Base-by-base conservation (phyloP, 2,797 vertebrate species). In the Coilia nasus region DNA sequence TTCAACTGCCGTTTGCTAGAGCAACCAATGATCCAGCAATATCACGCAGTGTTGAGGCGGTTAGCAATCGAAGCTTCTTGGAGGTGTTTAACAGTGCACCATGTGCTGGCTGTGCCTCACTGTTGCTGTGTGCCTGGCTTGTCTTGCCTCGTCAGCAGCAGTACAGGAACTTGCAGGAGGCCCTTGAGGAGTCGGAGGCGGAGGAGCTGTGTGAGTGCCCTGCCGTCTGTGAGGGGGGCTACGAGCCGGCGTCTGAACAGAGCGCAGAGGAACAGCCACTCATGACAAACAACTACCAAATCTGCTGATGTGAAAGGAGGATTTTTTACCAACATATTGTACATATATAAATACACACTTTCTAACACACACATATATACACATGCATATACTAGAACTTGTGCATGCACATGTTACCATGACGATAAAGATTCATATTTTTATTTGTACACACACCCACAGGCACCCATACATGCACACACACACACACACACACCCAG, bases 221-320 rank as follows among this genome's bases (percentile, higher is more conserved):
- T 19, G 21, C 28, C 9, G 60, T 11, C 21, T 83, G 82, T 64
- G 82, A 83, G 59, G 82, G 60, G 23, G 31, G 14, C 82, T 60
- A 6, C 25, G 82, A 60, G 28, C 41, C 17, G 0, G 5, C 21
- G 6, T 6, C 31, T 21, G 60, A 23, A 17, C 82, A n/a, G 14
- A 54, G 31, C 21, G 57, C 21, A 57, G 82, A 83, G 57, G 82
- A 57, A 25, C 28, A 64, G 19, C 59, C 82, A 60, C 82, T 83
- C 28, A 64, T 64, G 82, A 62, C 60, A 62, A 83, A 83, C 56
- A 83, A 83, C 57, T 83, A 83, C 59, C 57, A 64, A n/a, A 60
- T 83, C 21, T 83, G 82, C 59, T 83, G 35, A 83, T 9, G 31
- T 19, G 59, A 23, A 41, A n/a, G 59, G 12, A 15, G 11, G 14